Percentiles rank a stretch among this genome's conserved stretches.
Evolutionary conservation across 1,140 invertebrate genomes (phyloP).

Genomic region (Solen grandis): DNA sequence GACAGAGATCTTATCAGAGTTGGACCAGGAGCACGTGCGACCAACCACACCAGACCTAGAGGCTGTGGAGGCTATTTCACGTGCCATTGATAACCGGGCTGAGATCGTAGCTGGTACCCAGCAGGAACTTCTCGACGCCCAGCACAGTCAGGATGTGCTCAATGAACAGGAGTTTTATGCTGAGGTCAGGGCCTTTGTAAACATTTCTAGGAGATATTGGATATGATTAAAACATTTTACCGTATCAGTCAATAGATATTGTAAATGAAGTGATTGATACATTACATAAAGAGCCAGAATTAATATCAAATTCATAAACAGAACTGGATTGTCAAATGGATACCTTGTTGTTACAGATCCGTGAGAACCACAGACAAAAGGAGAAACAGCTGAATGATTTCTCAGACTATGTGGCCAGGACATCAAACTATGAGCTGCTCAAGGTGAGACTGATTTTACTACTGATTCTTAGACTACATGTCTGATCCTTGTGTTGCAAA

Average conservation of each 20-base stretch:
- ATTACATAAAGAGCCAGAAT: too few species aligned
- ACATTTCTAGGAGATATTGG: too few species aligned
- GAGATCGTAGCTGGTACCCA: constrained; percentile 77
- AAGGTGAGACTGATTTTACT: too few species aligned
- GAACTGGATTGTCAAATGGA: too few species aligned
- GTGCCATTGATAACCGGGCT: constrained; percentile 76
- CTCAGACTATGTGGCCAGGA: constrained; percentile 76
- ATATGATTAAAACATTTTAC: too few species aligned
- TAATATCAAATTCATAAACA: too few species aligned
- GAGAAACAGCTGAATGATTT: constrained; percentile 78
- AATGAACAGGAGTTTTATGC: constrained; percentile 80
- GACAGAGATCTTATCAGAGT: constrained; percentile 78
- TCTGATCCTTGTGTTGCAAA: too few species aligned
- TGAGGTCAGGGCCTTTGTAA: too few species aligned
- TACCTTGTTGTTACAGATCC: too few species aligned
- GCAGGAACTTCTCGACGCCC: constrained; percentile 76
- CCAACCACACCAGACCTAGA: constrained; percentile 80
- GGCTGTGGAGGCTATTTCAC: constrained; percentile 78
- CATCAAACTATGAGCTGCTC: constrained; percentile 77
- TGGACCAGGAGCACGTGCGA: constrained; percentile 76
- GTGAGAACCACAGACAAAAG: constrained; percentile 79
- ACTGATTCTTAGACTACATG: too few species aligned
- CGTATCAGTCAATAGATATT: too few species aligned
- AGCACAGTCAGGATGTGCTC: constrained; percentile 75
- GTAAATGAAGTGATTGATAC: too few species aligned